Base-by-base conservation (phyloP, 2,797 vertebrate genomes). In the Poliocrania exsul region DNA sequence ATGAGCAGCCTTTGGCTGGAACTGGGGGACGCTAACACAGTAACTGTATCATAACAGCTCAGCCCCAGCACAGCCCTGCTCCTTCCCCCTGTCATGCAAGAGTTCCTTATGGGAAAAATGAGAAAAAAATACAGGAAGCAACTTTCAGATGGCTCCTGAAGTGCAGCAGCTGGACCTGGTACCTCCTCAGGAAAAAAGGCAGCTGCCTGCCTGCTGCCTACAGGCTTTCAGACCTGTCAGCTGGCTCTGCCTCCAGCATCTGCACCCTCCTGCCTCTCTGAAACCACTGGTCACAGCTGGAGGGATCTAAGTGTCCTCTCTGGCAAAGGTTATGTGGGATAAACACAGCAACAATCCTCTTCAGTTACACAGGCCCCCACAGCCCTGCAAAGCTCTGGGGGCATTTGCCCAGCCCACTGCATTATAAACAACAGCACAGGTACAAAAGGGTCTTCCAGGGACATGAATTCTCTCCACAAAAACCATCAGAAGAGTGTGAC, bases 41-140 rank as follows among this genome's bases (percentile, higher is more conserved):
- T 60, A 83, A 74, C 75, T 4, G 2, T 35, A 79, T 8, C 4
- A 4, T 70, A 89, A 31, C 2, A 1, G 53, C 53, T 83, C 72
- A 71, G 74, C 28, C 37, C 28, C 56, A 70, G 53, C 0, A 0
- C 2, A 26, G 69, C 53, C 72, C 13, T 0, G 0, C 54, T 77
- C 61, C 38, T 74, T 71, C 66, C 40, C 46, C 31, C 26, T 13
- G 21, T 46, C 33, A 66, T 0, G 0, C 26, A 15, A 84, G 44
- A 67, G 37, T 42, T 74, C 20, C 20, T 14, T 33, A 37, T 1
- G 24, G 72, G 54, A 91, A 81, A 93, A 77, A 0, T 0, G 33
- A 47, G 50, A 57, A 73, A 87, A 80, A 80, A 25, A 16, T 16
- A 49, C 3, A 50, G 7, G 54, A 16, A 81, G 20, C 29, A 75